phyloP scores from a whole-genome alignment of 1,140 invertebrate species.

The Hyphantria cunea region DNA sequence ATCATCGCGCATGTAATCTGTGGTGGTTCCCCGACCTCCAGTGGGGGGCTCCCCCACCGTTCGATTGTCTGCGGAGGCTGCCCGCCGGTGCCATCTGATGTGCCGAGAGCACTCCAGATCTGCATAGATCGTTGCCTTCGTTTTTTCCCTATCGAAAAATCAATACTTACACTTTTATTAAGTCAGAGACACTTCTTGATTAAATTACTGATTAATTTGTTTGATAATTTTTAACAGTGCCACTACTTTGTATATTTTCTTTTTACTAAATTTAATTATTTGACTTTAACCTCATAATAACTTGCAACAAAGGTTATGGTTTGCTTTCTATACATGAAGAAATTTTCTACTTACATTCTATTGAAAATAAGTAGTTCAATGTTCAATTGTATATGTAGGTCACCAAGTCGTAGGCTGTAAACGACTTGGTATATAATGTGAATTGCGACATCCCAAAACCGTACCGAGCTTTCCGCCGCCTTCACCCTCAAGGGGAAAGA shows the following conservation, averaged over 20 bases:
- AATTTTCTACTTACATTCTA: too few relatives aligned
- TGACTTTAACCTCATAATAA: not conserved
- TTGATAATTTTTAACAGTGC: not conserved
- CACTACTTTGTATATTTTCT: not conserved
- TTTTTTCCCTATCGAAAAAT: constrained; percentile 81
- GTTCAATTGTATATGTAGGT: constrained; percentile 26
- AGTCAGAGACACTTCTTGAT: constrained; percentile 72
- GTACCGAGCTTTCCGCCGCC: constrained; percentile 65
- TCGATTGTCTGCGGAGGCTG: constrained; percentile 80
- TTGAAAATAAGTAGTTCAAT: too few relatives aligned
- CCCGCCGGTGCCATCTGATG: constrained; percentile 80
- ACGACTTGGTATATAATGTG: constrained; percentile 70
- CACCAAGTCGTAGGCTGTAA: constrained; percentile 46
- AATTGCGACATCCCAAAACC: constrained; percentile 64
- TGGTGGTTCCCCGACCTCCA: constrained; percentile 68
- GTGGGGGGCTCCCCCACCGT: constrained; percentile 68
- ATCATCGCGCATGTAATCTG: constrained; percentile 53
- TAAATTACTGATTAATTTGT: constrained; percentile 43
- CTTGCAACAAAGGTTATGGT: too few relatives aligned
- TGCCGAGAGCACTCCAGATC: constrained; percentile 81
- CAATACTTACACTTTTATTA: constrained; percentile 78
- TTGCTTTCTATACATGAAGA: too few relatives aligned
- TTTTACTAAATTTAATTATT: constrained; percentile 10
- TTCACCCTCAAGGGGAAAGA: constrained; percentile 75
- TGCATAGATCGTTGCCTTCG: constrained; percentile 81